Evolutionary conservation across 2,113 vertebrate species (phyloP).

Genomic region (Antennarius striatus): DNA sequence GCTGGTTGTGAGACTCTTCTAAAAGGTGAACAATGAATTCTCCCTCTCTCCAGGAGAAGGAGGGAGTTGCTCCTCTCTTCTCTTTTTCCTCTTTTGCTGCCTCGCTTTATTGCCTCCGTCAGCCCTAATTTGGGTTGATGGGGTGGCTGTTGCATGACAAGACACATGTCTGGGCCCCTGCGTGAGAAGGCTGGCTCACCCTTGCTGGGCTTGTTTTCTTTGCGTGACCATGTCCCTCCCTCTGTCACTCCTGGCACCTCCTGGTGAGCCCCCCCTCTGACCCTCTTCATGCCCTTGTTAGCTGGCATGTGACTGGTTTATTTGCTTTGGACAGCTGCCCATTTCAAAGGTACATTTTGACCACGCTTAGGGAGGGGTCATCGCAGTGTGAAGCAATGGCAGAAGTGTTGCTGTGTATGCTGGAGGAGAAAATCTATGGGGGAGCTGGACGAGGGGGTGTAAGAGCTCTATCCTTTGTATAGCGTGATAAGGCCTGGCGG

Average conservation of each 20-base stretch:
- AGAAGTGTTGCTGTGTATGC: conserved; percentile 42
- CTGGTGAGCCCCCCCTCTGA: conserved; percentile 58
- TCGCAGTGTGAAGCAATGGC: conserved; percentile 32
- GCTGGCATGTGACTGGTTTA: conserved; percentile 75
- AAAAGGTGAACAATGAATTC: conserved; percentile 45
- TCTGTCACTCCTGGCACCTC: conserved; percentile 74
- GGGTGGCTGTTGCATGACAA: conserved; percentile 75
- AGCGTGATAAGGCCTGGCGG: conserved; percentile 24
- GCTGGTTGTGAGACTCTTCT: conserved; percentile 29
- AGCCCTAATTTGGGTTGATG: conserved; percentile 71
- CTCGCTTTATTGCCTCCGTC: conserved; percentile 68
- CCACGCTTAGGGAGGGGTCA: conserved; percentile 56
- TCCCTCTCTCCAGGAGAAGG: conserved; percentile 35
- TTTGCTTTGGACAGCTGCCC: conserved; percentile 77
- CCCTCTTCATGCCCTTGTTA: conserved; percentile 77
- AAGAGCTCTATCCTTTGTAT: conserved; percentile 36
- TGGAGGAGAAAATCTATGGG: conserved; percentile 3
- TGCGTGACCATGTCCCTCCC: conserved; percentile 80
- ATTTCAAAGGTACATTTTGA: conserved; percentile 72
- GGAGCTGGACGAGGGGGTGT: conserved; percentile 25
- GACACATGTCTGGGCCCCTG: conserved; percentile 76
- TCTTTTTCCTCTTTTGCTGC: conserved; percentile 39
- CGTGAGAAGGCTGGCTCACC: conserved; percentile 76
- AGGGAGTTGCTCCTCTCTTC: conserved; percentile 24
- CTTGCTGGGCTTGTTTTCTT: conserved; percentile 75